Percentiles rank a stretch among this genome's conserved stretches.
Evolutionary conservation across 35 echinoderm and acorn worm genomes (phyloP).

Genomic region (Lytechinus pictus): DNA sequence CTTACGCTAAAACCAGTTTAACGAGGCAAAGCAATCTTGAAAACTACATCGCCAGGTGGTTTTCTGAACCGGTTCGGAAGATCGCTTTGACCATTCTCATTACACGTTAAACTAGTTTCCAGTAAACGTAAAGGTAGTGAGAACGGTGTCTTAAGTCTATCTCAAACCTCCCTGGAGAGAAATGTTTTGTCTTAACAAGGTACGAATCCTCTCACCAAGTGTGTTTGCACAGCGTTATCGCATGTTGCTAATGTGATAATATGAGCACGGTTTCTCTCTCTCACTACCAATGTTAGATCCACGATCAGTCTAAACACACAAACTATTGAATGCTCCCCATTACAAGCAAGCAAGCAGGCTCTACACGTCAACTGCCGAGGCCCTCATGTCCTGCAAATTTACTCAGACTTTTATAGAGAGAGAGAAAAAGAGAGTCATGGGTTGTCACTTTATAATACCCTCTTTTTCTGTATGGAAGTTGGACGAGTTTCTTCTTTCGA

Average conservation of each 20-base stretch:
- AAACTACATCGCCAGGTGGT: no score
- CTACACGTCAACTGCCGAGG: neutral
- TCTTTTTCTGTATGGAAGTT: neutral
- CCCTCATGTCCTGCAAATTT: neutral
- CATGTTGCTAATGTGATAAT: slow-evolving; percentile 17
- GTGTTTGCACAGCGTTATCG: neutral
- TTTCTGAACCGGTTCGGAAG: no score
- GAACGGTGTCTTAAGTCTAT: neutral
- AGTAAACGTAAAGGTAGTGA: no score
- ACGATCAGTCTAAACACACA: neutral
- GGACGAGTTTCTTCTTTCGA: neutral
- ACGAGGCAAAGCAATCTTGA: no score
- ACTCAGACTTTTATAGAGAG: neutral
- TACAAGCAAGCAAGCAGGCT: neutral
- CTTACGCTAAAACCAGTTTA: no score
- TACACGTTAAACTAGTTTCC: no score
- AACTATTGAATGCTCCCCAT: neutral
- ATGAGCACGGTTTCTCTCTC: neutral
- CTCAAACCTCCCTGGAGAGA: neutral
- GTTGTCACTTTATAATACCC: neutral
- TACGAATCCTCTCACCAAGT: neutral
- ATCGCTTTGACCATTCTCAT: no score
- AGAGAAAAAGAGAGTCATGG: neutral
- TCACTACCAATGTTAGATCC: no score
- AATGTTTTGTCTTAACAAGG: neutral